These are phyloP conservation scores for Trichogramma evanescens DNA, from an alignment of 2,888 invertebrate genomes.

Conservation along the genomic window DNA sequence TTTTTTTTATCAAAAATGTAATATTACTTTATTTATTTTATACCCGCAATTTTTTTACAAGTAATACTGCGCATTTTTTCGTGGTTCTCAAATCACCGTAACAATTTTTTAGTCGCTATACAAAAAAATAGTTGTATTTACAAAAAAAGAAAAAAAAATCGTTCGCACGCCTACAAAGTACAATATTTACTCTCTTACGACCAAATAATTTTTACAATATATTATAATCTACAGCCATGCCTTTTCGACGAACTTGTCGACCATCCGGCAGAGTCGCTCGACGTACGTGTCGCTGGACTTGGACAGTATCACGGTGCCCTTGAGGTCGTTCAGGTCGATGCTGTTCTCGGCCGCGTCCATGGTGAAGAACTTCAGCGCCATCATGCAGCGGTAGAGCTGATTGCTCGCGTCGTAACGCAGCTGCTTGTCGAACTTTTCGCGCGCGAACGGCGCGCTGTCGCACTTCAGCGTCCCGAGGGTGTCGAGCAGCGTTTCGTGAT, in stretches of 20 bases:
- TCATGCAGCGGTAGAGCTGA: constrained; percentile 31
- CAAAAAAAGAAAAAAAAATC: no score
- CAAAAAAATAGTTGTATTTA: no score
- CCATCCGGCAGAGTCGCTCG: not conserved
- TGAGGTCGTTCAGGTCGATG: constrained; percentile 21
- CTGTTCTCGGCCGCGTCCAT: not conserved
- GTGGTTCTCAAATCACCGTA: no score
- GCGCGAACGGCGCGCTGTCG: constrained; percentile 31
- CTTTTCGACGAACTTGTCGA: constrained; percentile 5
- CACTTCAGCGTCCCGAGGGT: constrained; percentile 45
- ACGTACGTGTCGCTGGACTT: not conserved
- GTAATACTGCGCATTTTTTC: no score
- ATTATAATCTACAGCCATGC: not conserved
- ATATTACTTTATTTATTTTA: no score
- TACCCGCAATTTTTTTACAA: no score
- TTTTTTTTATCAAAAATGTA: no score
- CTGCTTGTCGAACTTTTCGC: constrained; percentile 28
- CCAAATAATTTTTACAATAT: not conserved
- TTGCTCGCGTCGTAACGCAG: constrained; percentile 24
- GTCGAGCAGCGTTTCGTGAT: constrained; percentile 50
- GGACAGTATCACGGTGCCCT: constrained; percentile 23
- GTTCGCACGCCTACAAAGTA: no score
- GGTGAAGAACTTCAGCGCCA: constrained; percentile 20
- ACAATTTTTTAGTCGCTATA: no score
- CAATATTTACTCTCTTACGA: no score